A percentile compares a stretch with the other conserved stretches of the same genome.
Conservation (phyloP, 2,797 vertebrate species). For the Acrocephalus scirpaceus region DNA sequence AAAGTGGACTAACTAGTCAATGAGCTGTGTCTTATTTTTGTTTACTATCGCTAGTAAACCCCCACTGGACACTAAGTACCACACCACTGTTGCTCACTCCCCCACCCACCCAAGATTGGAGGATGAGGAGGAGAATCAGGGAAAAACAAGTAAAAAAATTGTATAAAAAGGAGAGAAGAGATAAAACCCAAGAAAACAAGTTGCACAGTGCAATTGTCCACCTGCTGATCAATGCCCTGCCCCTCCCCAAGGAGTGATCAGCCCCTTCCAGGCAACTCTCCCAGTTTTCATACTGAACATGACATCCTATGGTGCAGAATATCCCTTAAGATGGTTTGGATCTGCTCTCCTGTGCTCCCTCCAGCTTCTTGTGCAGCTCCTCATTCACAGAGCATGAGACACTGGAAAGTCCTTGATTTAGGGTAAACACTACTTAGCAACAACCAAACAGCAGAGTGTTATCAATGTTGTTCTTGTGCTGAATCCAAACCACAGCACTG, state of each 20-base stretch:
- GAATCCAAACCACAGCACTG: neutral
- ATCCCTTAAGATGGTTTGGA: neutral
- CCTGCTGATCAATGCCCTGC: neutral
- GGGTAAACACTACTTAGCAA: neutral
- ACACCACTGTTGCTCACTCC: neutral
- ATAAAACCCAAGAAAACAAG: neutral
- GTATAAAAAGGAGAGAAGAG: neutral
- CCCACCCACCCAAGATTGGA: neutral
- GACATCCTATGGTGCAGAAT: neutral
- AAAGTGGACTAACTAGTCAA: neutral
- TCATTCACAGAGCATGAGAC: neutral
- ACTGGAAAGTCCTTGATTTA: neutral
- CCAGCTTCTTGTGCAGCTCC: neutral
- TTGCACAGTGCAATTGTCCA: neutral
- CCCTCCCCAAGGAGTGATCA: neutral
- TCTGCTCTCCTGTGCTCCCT: neutral
- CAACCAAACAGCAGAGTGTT: neutral
- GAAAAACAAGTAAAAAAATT: neutral
- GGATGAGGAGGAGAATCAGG: neutral
- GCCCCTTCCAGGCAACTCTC: neutral
- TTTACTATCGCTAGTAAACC: fast-evolving
- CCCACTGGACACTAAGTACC: neutral
- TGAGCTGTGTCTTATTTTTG: neutral
- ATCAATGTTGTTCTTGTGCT: neutral
- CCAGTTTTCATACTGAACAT: neutral